Evolutionary conservation across 2,888 invertebrate species (phyloP).

Genomic region (Thymelicus lineola): DNA sequence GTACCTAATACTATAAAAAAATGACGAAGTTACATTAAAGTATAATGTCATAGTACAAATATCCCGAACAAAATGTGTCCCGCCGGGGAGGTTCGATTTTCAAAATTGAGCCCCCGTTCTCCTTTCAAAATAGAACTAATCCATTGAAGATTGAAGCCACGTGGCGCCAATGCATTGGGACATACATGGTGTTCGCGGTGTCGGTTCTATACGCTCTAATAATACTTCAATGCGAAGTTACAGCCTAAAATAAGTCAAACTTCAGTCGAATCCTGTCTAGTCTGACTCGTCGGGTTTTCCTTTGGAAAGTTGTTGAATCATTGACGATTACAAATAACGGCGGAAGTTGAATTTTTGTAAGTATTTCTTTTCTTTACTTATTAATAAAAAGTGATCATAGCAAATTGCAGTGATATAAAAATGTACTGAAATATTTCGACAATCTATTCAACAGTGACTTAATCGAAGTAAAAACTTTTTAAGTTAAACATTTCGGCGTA

Average conservation of each 20-base stretch:
- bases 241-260: background rate
- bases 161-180: no score
- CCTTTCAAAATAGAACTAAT: no score
- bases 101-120: no score
- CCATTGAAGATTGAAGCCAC: no score
- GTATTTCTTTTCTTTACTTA: background rate
- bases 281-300: background rate
- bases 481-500: conserved; percentile 13
- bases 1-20: background rate
- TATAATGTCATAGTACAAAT: no score
- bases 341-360: background rate
- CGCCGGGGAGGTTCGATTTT: no score
- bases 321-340: background rate
- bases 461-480: conserved; percentile 1
- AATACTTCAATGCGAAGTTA: no score
- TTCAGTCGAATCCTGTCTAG: background rate
- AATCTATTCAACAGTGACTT: background rate
- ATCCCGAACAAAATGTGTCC: no score
- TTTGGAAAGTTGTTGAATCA: conserved; percentile 14
- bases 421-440: background rate
- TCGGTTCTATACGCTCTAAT: no score
- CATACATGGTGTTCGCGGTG: no score
- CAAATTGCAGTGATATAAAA: background rate
- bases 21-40: no score
- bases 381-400: background rate